Percentiles rank a stretch among this genome's conserved stretches.
These are phyloP conservation scores for Trichonephila clavata DNA, from an alignment of 1,140 invertebrate genomes.

Conservation along the genomic window DNA sequence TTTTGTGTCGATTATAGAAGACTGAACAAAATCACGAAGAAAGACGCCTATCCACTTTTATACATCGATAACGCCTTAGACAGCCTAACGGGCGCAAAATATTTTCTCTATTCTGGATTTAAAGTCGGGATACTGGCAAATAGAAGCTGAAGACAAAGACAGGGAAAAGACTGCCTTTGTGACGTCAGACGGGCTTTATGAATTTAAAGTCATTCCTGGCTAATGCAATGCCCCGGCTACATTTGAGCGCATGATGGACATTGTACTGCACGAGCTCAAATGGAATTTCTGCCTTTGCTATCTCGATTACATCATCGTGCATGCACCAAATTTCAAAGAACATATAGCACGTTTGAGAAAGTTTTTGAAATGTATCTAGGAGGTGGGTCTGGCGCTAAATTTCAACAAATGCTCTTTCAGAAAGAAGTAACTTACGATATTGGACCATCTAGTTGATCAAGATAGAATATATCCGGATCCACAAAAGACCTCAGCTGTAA, in stretches of 20 bases:
- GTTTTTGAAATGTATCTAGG: background rate
- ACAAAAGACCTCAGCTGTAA: slow-evolving; percentile 80
- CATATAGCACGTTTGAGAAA: background rate
- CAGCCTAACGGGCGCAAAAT: too few relatives aligned
- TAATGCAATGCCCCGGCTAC: slow-evolving; percentile 54
- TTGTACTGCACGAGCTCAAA: slow-evolving; percentile 77
- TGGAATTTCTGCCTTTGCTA: slow-evolving; percentile 66
- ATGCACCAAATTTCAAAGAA: slow-evolving; percentile 77
- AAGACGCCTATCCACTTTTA: too few relatives aligned
- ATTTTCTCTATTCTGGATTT: too few relatives aligned
- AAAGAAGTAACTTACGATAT: background rate
- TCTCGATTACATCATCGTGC: background rate
- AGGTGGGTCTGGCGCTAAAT: background rate
- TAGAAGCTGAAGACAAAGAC: too few relatives aligned
- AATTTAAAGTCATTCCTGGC: slow-evolving; percentile 79
- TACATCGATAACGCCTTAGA: too few relatives aligned
- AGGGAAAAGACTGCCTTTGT: slow-evolving; percentile 81
- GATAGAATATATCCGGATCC: slow-evolving; percentile 1
- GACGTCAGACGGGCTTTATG: slow-evolving; percentile 77
- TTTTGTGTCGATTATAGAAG: too few relatives aligned
- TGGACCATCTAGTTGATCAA: slow-evolving; percentile 15
- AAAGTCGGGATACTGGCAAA: slow-evolving; percentile 63
- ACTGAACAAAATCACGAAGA: too few relatives aligned
- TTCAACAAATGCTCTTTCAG: background rate
- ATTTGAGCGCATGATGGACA: slow-evolving; percentile 78